Conservation (phyloP, 2,888 invertebrate species). For the Hedya salicella region DNA sequence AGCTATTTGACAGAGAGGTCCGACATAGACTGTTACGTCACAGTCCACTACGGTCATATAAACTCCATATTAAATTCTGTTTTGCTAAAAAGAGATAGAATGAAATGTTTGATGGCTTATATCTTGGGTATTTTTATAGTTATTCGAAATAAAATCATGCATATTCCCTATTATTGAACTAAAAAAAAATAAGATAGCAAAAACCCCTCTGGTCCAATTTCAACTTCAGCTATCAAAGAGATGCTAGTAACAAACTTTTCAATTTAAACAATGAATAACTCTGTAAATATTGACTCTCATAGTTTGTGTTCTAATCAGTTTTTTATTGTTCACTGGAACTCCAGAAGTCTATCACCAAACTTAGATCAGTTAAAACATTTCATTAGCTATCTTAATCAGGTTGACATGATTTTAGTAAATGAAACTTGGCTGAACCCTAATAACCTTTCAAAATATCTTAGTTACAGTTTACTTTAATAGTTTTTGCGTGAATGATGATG, state of each 20-base stretch:
- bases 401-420: conserved; percentile 12
- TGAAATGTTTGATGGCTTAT: too few relatives aligned
- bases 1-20: too few relatives aligned
- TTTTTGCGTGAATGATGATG: too few relatives aligned
- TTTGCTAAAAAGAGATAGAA: too few relatives aligned
- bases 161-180: conserved; percentile 6
- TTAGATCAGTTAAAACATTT: not conserved
- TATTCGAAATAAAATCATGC: too few relatives aligned
- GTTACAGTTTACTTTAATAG: not conserved
- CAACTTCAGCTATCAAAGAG: not conserved
- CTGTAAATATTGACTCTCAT: too few relatives aligned
- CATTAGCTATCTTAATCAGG: not conserved
- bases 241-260: not conserved
- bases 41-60: too few relatives aligned
- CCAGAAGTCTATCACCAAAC: not conserved
- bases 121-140: too few relatives aligned
- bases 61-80: too few relatives aligned
- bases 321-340: not conserved
- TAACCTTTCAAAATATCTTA: conserved; percentile 13
- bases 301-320: too few relatives aligned
- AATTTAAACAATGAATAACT: not conserved
- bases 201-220: too few relatives aligned
- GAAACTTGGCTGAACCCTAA: not conserved
- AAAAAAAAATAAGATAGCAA: not conserved
- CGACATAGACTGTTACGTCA: too few relatives aligned